Conservation (phyloP, 2,888 invertebrate genomes). For the Branchipolynoe longqiensis region DNA sequence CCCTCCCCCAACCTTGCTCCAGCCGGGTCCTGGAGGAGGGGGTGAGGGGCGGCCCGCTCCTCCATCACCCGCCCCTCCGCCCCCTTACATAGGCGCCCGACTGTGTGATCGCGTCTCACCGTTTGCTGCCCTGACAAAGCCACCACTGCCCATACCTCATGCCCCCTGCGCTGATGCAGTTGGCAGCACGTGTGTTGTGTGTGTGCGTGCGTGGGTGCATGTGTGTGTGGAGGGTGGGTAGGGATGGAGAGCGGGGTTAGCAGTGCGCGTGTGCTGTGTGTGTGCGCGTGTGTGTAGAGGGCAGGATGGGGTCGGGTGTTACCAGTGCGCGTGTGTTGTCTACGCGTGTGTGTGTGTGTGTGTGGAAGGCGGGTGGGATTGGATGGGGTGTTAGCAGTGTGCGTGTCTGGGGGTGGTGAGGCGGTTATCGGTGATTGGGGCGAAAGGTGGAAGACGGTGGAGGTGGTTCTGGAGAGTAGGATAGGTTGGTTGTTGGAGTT, state of each 20-base stretch:
- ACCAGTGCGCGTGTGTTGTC: no score
- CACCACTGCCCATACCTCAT: not conserved
- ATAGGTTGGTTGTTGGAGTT: no score
- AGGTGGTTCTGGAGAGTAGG: no score
- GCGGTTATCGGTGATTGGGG: no score
- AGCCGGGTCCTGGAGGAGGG: not conserved
- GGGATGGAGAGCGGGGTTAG: no score
- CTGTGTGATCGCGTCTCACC: constrained; percentile 43
- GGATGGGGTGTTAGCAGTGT: no score
- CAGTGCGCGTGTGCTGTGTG: no score
- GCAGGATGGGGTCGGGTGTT: not conserved
- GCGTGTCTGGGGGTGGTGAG: no score
- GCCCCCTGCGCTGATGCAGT: not conserved
- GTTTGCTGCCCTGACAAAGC: constrained; percentile 42
- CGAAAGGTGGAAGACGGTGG: no score
- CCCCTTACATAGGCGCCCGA: constrained; percentile 17
- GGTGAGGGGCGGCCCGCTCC: not conserved
- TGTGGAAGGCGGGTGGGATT: no score
- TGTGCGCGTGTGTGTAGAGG: not conserved
- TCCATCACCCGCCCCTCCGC: constrained; percentile 16
- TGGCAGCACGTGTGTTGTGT: not conserved
- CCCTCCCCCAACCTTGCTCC: not conserved
- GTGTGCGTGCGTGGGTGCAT: not conserved
- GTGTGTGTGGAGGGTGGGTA: not conserved
- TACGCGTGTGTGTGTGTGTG: no score